A percentile compares a stretch with the other conserved stretches of the same genome.
Conservation (phyloP, 2,113 vertebrate genomes). For the Oryzias celebensis region DNA sequence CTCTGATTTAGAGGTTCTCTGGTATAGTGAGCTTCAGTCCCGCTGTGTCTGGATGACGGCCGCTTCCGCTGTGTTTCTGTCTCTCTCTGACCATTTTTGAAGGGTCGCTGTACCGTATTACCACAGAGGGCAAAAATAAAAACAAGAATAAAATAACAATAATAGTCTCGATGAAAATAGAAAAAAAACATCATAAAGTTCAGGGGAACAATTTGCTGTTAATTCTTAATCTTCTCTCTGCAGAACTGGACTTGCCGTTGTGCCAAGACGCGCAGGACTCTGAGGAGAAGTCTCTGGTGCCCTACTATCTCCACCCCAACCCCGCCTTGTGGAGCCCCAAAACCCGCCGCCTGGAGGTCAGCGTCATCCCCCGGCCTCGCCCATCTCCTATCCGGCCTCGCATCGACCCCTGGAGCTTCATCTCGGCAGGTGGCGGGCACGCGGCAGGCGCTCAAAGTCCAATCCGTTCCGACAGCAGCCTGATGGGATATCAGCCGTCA, state of each 20-base stretch:
- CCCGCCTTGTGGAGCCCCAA: constrained; percentile 80
- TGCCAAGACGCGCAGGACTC: constrained; percentile 73
- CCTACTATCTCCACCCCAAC: constrained; percentile 71
- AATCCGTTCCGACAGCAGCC: constrained; percentile 48
- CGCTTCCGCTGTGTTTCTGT: too few species aligned
- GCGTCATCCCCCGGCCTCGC: constrained; percentile 83
- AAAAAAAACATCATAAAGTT: not conserved
- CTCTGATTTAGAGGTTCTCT: too few species aligned
- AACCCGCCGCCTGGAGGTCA: constrained; percentile 77
- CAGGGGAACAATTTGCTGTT: not conserved
- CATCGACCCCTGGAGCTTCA: constrained; percentile 90
- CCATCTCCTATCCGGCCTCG: constrained; percentile 84
- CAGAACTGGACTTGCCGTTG: constrained; percentile 70
- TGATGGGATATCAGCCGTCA: constrained; percentile 75
- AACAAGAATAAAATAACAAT: too few species aligned
- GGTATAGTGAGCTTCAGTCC: too few species aligned
- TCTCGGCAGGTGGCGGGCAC: constrained; percentile 74
- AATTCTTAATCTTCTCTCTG: constrained; percentile 8
- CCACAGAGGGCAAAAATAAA: too few species aligned
- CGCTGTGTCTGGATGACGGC: too few species aligned
- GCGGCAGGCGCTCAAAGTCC: constrained; percentile 43
- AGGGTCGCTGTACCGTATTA: too few species aligned
- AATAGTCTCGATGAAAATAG: too few species aligned
- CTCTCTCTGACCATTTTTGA: too few species aligned
- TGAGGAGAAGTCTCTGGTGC: constrained; percentile 53